These are phyloP conservation scores for Pimephales promelas DNA, from an alignment of 2,113 vertebrate species.

Conservation along the genomic window DNA sequence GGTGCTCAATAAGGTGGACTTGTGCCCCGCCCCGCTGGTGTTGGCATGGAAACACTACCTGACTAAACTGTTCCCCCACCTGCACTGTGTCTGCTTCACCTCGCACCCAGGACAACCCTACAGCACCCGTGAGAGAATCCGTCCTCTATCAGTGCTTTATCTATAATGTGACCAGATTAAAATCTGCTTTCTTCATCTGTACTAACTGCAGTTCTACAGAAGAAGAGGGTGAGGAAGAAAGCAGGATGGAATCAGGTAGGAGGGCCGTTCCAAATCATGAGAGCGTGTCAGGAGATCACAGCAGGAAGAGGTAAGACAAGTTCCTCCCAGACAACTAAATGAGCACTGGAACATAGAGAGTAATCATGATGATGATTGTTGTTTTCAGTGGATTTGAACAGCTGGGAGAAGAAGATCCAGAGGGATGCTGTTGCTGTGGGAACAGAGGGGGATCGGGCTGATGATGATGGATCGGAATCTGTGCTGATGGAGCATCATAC, in stretches of 20 bases:
- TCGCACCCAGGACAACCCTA: conserved; percentile 83
- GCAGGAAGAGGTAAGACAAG: conserved; percentile 78
- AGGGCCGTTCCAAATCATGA: conserved; percentile 84
- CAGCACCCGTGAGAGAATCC: conserved; percentile 62
- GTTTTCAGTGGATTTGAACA: conserved; percentile 83
- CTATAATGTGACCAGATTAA: background rate
- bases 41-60: conserved; percentile 92
- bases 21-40: conserved; percentile 82
- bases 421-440: conserved; percentile 74
- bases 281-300: conserved; percentile 85
- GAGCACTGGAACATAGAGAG: background rate
- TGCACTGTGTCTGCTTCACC: conserved; percentile 85
- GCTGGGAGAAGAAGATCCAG: conserved; percentile 91
- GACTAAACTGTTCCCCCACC: conserved; percentile 80
- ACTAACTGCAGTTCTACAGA: conserved; percentile 80
- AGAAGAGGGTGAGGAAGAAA: conserved; percentile 79
- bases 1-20: conserved; percentile 89
- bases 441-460: conserved; percentile 72
- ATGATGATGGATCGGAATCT: conserved; percentile 72
- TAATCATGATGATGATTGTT: conserved; percentile 10
- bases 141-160: background rate
- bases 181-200: background rate
- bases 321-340: background rate
- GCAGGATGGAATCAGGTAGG: conserved; percentile 79
- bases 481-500: conserved; percentile 83